Evolutionary conservation across 2,113 vertebrate genomes (phyloP).

Genomic region (Psettodes erumei): DNA sequence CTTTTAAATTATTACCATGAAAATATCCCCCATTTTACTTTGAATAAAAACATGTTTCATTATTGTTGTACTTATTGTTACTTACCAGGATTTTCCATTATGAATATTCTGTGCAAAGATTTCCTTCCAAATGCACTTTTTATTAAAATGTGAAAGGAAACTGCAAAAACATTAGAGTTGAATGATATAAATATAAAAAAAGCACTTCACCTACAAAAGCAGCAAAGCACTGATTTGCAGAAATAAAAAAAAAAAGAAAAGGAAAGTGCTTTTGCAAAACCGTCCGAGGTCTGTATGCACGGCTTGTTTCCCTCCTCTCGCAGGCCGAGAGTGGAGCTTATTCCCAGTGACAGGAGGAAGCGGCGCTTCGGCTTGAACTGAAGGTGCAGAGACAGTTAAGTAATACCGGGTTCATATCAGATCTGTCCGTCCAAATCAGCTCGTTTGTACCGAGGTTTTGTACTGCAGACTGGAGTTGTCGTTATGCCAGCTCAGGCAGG

Average conservation of each 20-base stretch:
- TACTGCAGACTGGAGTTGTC: constrained; percentile 4
- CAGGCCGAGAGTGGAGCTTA: not conserved
- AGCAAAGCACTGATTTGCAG: not conserved
- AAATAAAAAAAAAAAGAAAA: too few species aligned
- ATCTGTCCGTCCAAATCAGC: constrained; percentile 22
- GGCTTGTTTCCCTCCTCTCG: not conserved
- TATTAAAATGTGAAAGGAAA: not conserved
- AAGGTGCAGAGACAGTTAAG: constrained; percentile 27
- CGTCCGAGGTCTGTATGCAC: not conserved
- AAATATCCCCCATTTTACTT: constrained; percentile 15
- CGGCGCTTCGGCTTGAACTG: constrained; percentile 6
- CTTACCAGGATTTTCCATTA: not conserved
- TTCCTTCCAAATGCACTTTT: not conserved
- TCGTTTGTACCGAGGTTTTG: constrained; percentile 17
- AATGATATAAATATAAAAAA: not conserved
- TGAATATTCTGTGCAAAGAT: not conserved
- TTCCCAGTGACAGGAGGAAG: constrained; percentile 11
- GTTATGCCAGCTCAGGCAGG: not conserved
- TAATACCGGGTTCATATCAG: constrained; percentile 11
- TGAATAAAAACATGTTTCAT: constrained; percentile 31
- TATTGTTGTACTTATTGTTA: not conserved
- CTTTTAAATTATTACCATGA: constrained; percentile 27
- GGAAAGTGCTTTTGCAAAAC: not conserved
- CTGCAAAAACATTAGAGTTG: not conserved
- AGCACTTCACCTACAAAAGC: not conserved